Conservation (phyloP, 2,113 vertebrate genomes). For the Felis chaus region DNA sequence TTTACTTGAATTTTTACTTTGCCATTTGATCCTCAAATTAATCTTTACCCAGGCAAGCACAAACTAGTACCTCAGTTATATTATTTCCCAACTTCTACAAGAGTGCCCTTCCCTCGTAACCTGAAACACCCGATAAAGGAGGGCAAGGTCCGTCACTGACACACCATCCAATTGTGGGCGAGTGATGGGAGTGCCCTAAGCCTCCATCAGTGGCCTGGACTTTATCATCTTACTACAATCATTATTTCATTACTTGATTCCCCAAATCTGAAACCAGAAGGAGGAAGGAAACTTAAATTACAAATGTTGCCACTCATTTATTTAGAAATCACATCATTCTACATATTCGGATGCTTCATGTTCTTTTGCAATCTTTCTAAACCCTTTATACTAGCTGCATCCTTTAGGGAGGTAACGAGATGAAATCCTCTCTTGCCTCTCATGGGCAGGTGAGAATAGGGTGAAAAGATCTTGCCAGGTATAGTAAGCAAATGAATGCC, state of each 20-base stretch:
- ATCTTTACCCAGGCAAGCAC: neutral
- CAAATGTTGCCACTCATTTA: neutral
- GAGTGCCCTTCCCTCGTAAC: neutral
- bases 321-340: neutral
- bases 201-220: neutral
- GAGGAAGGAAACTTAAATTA: neutral
- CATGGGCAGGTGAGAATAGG: neutral
- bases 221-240: neutral
- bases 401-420: neutral
- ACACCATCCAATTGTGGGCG: rapidly evolving
- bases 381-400: neutral
- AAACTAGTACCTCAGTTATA: neutral
- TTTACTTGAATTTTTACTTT: neutral
- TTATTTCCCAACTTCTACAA: neutral
- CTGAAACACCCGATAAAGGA: neutral
- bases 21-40: neutral
- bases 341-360: neutral
- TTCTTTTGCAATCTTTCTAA: neutral
- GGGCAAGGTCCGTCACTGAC: neutral
- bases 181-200: neutral
- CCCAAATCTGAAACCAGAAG: neutral
- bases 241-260: neutral
- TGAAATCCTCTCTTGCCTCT: neutral
- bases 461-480: neutral
- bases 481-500: neutral